Evolutionary conservation across 2,888 invertebrate genomes (phyloP).

Genomic region (Apomyelois bistriatella): DNA sequence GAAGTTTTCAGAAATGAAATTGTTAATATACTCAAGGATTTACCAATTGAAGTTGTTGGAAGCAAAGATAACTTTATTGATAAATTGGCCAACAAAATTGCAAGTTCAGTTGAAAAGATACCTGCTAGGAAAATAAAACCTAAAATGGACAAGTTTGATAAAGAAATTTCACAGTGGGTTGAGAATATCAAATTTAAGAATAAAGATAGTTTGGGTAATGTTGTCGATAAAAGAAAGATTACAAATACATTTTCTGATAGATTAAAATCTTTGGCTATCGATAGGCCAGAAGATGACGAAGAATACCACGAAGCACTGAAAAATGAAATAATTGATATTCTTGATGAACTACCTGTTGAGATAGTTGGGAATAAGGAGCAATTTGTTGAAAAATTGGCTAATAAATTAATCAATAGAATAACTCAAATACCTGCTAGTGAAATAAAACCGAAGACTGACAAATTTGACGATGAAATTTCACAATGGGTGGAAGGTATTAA

Average conservation of each 20-base stretch:
- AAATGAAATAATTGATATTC: constrained; percentile 19
- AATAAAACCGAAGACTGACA: constrained; percentile 22
- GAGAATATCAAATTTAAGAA: constrained; percentile 23
- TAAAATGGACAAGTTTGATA: background rate
- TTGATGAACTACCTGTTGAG: background rate
- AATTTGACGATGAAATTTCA: constrained; percentile 19
- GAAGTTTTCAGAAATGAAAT: constrained; percentile 27
- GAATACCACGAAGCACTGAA: constrained; percentile 23
- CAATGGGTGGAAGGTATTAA: constrained; percentile 26
- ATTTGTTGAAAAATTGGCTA: background rate
- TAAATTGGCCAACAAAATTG: constrained; percentile 24
- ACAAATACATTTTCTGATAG: constrained; percentile 24
- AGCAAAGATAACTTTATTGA: constrained; percentile 11
- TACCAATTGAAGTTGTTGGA: background rate
- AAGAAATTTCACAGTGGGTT: constrained; percentile 25
- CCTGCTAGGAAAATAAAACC: constrained; percentile 16
- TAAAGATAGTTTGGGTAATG: constrained; percentile 15
- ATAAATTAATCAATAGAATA: background rate
- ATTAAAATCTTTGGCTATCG: constrained; percentile 13
- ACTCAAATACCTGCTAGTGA: background rate
- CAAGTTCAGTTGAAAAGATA: constrained; percentile 19
- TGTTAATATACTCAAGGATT: background rate
- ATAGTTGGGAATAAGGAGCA: background rate
- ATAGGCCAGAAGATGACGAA: background rate
- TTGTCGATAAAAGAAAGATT: constrained; percentile 20